Percentiles rank a stretch among this genome's conserved stretches.
These are phyloP conservation scores for Narcine bancroftii DNA, from an alignment of 2,113 vertebrate species.

Conservation along the genomic window DNA sequence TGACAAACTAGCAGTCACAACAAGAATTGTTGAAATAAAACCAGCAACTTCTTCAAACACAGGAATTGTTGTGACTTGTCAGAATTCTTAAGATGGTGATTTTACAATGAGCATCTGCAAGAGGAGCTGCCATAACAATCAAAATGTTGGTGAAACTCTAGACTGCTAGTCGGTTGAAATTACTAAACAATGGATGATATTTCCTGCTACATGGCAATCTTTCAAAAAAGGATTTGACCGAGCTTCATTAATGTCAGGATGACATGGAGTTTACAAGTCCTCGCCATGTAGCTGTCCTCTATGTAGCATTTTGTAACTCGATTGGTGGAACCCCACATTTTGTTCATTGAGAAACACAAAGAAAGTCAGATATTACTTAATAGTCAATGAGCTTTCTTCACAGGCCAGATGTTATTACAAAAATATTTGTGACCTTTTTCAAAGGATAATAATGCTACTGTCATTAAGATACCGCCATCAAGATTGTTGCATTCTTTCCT, in stretches of 20 bases:
- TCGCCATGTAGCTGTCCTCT: not conserved
- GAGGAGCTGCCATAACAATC: slow-evolving; percentile 1
- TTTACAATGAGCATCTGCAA: not conserved
- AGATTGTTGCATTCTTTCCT: not conserved
- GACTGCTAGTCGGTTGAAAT: not conserved
- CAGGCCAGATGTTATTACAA: not conserved
- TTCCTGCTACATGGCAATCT: not conserved
- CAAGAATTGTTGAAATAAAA: not conserved
- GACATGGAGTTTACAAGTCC: slow-evolving; percentile 8
- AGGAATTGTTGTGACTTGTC: not conserved
- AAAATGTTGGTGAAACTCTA: slow-evolving; percentile 16
- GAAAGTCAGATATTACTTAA: not conserved
- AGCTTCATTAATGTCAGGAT: not conserved
- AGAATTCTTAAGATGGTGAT: not conserved
- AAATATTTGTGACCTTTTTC: not conserved
- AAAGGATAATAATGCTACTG: not conserved
- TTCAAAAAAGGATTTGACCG: not conserved
- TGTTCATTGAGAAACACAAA: not conserved
- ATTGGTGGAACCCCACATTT: not conserved
- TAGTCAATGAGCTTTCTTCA: not conserved
- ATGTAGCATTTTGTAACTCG: not conserved
- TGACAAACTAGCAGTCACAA: not conserved
- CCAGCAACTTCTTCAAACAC: not conserved
- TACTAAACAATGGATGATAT: not conserved
- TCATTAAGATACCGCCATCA: not conserved